Evolutionary conservation across 2,888 invertebrate genomes (phyloP).

Genomic region (Meliscaeva auricollis): DNA sequence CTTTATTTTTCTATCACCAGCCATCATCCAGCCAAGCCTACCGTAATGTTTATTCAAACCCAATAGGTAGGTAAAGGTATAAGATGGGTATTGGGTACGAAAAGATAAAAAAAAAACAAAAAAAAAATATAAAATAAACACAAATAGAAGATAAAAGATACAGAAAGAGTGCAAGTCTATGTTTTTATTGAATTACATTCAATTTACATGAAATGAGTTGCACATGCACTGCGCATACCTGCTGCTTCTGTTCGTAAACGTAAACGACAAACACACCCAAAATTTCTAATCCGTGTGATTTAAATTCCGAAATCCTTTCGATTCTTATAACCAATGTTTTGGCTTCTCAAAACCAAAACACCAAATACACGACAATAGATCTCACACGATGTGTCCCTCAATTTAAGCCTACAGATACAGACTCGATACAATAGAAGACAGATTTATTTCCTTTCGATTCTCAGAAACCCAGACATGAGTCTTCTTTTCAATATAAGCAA

Average conservation of each 20-base stretch:
- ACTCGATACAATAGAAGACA: constrained; percentile 11
- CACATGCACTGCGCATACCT: too few relatives aligned
- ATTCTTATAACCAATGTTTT: constrained; percentile 55
- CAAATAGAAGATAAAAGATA: constrained; percentile 47
- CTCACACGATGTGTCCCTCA: constrained; percentile 66
- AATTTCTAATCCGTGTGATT: constrained; percentile 52
- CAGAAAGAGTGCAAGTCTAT: constrained; percentile 37
- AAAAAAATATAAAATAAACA: constrained; percentile 25
- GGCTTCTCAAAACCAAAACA: constrained; percentile 65
- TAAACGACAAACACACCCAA: constrained; percentile 30
- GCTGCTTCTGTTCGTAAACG: constrained; percentile 60
- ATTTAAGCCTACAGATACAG: neutral
- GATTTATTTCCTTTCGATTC: constrained; percentile 55
- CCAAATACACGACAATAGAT: constrained; percentile 58
- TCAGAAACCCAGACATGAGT: constrained; percentile 48
- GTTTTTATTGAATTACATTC: constrained; percentile 46
- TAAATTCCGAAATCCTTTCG: constrained; percentile 57
- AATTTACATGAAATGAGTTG: constrained; percentile 34
- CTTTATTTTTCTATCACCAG: constrained; percentile 57
- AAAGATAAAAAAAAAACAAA: constrained; percentile 18
- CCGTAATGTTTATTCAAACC: constrained; percentile 57
- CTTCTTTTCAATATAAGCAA: constrained; percentile 25
- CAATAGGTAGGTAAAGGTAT: constrained; percentile 38
- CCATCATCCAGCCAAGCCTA: constrained; percentile 29
- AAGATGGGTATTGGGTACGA: constrained; percentile 1